These are phyloP conservation scores for Myrmophylax atrothorax DNA, from an alignment of 2,113 vertebrate genomes.

Conservation along the genomic window DNA sequence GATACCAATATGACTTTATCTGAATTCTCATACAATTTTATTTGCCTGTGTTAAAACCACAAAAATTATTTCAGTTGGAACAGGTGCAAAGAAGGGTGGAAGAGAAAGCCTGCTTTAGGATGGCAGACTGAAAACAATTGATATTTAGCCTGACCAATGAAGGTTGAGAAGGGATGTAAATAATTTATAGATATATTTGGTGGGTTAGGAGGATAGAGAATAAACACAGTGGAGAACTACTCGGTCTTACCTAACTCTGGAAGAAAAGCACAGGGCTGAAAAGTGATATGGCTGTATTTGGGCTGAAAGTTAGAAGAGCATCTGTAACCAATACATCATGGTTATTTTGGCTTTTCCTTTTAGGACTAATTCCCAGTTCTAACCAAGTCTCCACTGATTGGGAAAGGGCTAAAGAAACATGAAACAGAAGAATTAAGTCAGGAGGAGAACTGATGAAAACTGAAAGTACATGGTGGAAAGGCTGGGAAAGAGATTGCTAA, in stretches of 20 bases:
- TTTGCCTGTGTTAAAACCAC: not conserved
- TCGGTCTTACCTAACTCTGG: not conserved
- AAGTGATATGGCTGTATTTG: not conserved
- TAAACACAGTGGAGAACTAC: not conserved
- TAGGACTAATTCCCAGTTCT: not conserved
- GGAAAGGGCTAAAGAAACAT: not conserved
- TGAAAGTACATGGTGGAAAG: not conserved
- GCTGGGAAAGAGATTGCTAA: not conserved
- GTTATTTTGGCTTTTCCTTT: not conserved
- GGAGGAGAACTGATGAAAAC: not conserved
- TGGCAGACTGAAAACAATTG: not conserved
- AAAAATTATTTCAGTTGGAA: not conserved
- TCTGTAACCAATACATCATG: not conserved
- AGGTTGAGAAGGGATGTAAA: not conserved
- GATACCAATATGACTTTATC: not conserved
- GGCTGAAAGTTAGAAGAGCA: not conserved
- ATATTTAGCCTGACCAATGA: not conserved
- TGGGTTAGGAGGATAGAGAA: not conserved
- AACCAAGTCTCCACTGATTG: not conserved
- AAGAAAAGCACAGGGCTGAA: not conserved
- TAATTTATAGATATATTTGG: not conserved
- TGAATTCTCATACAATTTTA: not conserved
- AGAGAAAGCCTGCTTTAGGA: not conserved
- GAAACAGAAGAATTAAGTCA: not conserved
- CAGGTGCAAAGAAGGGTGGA: not conserved